Evolutionary conservation across 2,113 vertebrate species (phyloP).

Genomic region (Arizona elegans): DNA sequence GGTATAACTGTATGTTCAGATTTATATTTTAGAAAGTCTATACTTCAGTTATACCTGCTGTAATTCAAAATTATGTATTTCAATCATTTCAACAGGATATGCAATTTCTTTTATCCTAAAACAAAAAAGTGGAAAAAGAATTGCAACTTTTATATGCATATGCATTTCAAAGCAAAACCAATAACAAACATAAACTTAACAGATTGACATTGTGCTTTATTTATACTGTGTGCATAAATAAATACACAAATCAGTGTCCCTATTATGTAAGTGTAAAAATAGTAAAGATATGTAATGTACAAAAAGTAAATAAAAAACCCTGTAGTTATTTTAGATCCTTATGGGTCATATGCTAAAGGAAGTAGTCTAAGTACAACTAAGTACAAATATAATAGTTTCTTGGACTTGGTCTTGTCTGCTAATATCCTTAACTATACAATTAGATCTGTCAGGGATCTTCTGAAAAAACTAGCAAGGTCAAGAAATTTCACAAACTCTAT

Average conservation of each 20-base stretch:
- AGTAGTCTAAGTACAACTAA: constrained; percentile 79
- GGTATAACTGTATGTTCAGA: neutral
- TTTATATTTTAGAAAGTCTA: constrained; percentile 29
- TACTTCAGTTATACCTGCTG: constrained; percentile 44
- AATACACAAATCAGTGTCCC: constrained; percentile 90
- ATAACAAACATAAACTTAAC: constrained; percentile 69
- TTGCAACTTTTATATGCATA: constrained; percentile 57
- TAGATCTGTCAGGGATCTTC: constrained; percentile 80
- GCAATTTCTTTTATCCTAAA: constrained; percentile 48
- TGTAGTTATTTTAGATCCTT: constrained; percentile 87
- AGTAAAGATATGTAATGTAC: constrained; percentile 98
- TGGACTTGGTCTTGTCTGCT: constrained; percentile 75
- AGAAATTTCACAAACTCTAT: constrained; percentile 87
- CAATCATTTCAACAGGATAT: constrained; percentile 42
- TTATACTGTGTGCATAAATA: constrained; percentile 95
- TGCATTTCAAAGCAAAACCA: constrained; percentile 62
- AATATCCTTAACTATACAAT: constrained; percentile 81
- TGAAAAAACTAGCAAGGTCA: constrained; percentile 84
- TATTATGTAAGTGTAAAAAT: constrained; percentile 96
- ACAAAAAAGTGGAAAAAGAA: constrained; percentile 53
- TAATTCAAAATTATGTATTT: constrained; percentile 53
- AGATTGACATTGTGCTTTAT: constrained; percentile 98
- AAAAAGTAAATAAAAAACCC: constrained; percentile 76
- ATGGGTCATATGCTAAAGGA: constrained; percentile 82
- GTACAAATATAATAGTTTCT: constrained; percentile 75